Evolutionary conservation across 2,888 invertebrate species (phyloP).

Genomic region (Drosophila subsilvestris): DNA sequence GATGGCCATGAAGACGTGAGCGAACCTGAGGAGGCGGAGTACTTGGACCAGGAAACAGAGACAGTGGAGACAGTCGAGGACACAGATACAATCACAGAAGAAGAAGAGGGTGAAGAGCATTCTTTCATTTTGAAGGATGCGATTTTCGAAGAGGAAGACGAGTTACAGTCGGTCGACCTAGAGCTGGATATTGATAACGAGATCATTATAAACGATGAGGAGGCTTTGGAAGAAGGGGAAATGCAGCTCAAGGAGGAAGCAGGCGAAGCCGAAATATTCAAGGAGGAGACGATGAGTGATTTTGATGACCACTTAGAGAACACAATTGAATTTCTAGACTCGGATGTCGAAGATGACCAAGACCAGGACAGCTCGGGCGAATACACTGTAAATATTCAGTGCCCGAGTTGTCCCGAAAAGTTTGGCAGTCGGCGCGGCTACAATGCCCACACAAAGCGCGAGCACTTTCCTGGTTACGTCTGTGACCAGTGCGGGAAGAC

Average conservation of each 20-base stretch:
- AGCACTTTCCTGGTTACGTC: conserved; percentile 72
- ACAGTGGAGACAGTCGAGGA: conserved; percentile 25
- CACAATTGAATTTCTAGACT: conserved; percentile 67
- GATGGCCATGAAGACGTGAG: conserved; percentile 36
- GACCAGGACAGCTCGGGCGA: conserved; percentile 66
- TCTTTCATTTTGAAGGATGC: conserved; percentile 43
- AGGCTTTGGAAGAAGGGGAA: conserved; percentile 44
- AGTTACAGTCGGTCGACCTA: conserved; percentile 55
- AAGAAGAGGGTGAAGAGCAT: conserved; percentile 36
- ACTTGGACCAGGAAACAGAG: conserved; percentile 3
- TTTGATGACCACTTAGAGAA: conserved; percentile 67
- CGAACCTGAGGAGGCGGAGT: conserved; percentile 3
- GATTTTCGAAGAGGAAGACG: conserved; percentile 46
- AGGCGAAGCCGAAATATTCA: conserved; percentile 34
- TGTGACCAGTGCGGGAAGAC: conserved; percentile 77
- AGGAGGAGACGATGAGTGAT: conserved; percentile 60
- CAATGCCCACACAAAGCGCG: conserved; percentile 69
- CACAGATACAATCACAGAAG: conserved; percentile 12
- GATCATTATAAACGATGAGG: conserved; percentile 67
- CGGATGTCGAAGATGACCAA: conserved; percentile 55
- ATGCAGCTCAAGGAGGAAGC: conserved; percentile 30
- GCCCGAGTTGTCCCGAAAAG: conserved; percentile 65
- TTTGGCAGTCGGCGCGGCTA: conserved; percentile 64
- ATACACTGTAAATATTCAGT: conserved; percentile 63
- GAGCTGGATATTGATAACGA: conserved; percentile 69